Percentiles rank a stretch among this genome's conserved stretches.
Evolutionary conservation across 2,888 invertebrate genomes (phyloP).

Genomic region (Hipparchia sbordonii): DNA sequence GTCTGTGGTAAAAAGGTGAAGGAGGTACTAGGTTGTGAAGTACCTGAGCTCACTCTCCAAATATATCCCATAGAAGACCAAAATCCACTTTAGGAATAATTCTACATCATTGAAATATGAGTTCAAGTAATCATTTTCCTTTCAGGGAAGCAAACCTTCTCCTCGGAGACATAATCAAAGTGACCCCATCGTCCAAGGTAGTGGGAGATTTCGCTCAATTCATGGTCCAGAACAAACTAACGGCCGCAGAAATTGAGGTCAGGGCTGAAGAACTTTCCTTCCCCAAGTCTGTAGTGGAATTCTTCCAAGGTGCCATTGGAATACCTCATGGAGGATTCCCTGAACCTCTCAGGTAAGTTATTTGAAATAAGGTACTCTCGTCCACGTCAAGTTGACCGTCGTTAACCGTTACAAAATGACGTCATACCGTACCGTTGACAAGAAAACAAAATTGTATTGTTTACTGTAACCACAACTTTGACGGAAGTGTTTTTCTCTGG

Average conservation of each 20-base stretch:
- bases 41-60: too few species aligned
- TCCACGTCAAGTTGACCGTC: too few species aligned
- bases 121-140: conserved; percentile 8
- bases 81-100: too few species aligned
- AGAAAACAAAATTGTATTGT: too few species aligned
- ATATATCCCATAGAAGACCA: too few species aligned
- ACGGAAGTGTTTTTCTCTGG: too few species aligned
- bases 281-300: conserved; percentile 98
- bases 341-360: conserved; percentile 92
- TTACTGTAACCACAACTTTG: too few species aligned
- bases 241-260: conserved; percentile 90
- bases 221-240: conserved; percentile 99
- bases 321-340: conserved; percentile 98
- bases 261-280: conserved; percentile 98
- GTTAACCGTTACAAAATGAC: too few species aligned
- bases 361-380: neutral
- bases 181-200: conserved; percentile 99
- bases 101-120: too few species aligned
- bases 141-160: conserved; percentile 95
- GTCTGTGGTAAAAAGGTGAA: too few species aligned
- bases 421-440: too few species aligned
- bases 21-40: too few species aligned
- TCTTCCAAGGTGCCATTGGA: conserved; percentile 97
- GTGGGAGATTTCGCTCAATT: conserved; percentile 99
- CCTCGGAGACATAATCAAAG: conserved; percentile 98